A percentile compares a stretch with the other conserved stretches of the same genome.
Conservation (phyloP, 1,140 invertebrate genomes). For the Mycetomoellerius zeteki region DNA sequence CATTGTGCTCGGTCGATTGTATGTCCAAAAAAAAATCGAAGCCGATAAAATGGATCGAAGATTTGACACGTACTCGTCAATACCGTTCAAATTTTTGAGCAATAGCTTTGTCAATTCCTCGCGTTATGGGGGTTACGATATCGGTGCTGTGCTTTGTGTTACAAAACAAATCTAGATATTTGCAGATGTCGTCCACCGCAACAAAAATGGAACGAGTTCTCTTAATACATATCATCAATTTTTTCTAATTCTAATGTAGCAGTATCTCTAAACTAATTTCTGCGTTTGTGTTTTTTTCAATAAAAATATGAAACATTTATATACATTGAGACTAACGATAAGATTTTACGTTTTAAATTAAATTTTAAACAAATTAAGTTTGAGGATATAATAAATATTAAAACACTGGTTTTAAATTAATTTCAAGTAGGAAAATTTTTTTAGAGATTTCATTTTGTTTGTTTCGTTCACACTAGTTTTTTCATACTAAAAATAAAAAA, state of each 20-base stretch:
- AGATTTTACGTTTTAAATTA: background rate
- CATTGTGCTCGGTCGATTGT: slow-evolving; percentile 27
- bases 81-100: slow-evolving; percentile 14
- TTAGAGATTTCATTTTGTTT: background rate
- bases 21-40: background rate
- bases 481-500: background rate
- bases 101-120: slow-evolving; percentile 43
- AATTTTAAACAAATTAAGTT: background rate
- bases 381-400: background rate
- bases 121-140: slow-evolving; percentile 50
- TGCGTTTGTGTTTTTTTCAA: background rate
- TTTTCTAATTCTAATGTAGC: background rate
- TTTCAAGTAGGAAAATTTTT: background rate
- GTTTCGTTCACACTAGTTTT: no score
- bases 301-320: slow-evolving; percentile 1
- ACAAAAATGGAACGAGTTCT: slow-evolving; percentile 3
- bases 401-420: background rate
- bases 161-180: slow-evolving; percentile 17
- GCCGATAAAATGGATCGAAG: slow-evolving; percentile 37
- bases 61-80: slow-evolving; percentile 27
- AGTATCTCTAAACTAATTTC: background rate
- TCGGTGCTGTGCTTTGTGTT: background rate
- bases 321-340: no score
- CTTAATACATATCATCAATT: background rate
- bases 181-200: background rate